Evolutionary conservation across 2,797 vertebrate genomes (phyloP), one percentile per base, ranked within the genome.

Genomic region (Tenualosa thibaudeaui): DNA sequence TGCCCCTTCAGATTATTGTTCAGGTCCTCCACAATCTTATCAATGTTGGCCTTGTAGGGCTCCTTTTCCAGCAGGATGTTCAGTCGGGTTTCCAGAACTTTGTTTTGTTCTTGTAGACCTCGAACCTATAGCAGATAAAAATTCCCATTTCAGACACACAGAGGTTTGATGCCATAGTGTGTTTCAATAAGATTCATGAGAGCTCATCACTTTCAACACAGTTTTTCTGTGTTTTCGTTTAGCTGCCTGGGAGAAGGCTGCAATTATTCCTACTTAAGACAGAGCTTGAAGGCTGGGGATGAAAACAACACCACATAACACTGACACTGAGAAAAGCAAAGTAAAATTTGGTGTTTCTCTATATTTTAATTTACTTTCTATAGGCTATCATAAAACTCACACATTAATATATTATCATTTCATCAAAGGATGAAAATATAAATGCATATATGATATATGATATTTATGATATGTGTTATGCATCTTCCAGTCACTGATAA

Each of bases 11-110:
- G 46, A 19, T 31, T 62, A 13, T 5, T 49, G 24, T 2, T 81
- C 43, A 83, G 46, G 50, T 89, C 81, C n/a, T 75, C 26, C 71
- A 60, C 65, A 43, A 85, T 68, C n/a, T 71, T 31, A n/a, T 86
- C 71, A 54, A 81, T 84, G 19, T 85, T 13, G 17, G n/a, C 81
- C 9, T 54, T 78, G 65, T 85, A 81, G 71, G 54, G 13, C 15
- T 82, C 58, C 40, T 85, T 15, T 49, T 86, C 83, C 40, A 46
- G 84, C 12, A 84, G 82, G 43, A 83, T 56, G 62, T 87, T 86
- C 83, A 89, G 83, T 19, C 83, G 83, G n/a, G 86, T 87, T 43
- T 82, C 49, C 17, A 65, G 13, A 6, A 75, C n/a, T 75, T 87
- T 84, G 84, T 85, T 89, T 56, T 89, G 40, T n/a, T 5, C 10